These are phyloP conservation scores for Helicoverpa zea DNA, from an alignment of 1,140 invertebrate species.

Conservation along the genomic window DNA sequence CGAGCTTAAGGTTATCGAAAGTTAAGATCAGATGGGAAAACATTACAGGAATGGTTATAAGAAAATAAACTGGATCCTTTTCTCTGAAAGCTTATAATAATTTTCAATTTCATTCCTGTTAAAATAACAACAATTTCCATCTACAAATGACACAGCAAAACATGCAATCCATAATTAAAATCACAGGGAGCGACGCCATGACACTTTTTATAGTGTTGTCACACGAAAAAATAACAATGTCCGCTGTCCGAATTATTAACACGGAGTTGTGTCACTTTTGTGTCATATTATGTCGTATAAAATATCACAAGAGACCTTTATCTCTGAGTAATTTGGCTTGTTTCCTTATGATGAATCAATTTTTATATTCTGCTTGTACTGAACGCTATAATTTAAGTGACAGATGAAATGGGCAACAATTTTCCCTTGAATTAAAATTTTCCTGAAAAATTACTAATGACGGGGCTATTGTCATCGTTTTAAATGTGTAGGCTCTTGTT, in stretches of 20 bases:
- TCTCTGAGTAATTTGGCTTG: neutral
- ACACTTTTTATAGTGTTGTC: constrained; percentile 41
- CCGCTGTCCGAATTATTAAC: constrained; percentile 37
- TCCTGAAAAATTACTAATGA: constrained; percentile 15
- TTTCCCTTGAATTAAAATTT: neutral
- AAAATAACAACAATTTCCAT: constrained; percentile 25
- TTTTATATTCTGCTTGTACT: neutral
- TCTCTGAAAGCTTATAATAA: neutral
- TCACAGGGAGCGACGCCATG: constrained; percentile 26
- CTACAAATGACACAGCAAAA: neutral
- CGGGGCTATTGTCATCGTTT: constrained; percentile 6
- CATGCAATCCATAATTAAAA: constrained; percentile 42
- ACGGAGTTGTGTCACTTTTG: constrained; percentile 35
- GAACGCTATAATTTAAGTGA: no score
- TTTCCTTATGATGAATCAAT: constrained; percentile 28
- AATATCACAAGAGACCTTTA: constrained; percentile 17
- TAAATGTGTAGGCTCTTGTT: neutral
- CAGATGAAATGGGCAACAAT: constrained; percentile 7
- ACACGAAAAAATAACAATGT: constrained; percentile 35
- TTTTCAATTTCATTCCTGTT: neutral
- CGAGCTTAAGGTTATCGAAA: neutral
- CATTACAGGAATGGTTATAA: neutral
- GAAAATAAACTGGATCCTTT: neutral
- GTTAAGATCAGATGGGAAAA: neutral
- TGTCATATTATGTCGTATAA: constrained; percentile 26